phyloP scores from a whole-genome alignment of 2,113 vertebrate species.

The Pao palembangensis region DNA sequence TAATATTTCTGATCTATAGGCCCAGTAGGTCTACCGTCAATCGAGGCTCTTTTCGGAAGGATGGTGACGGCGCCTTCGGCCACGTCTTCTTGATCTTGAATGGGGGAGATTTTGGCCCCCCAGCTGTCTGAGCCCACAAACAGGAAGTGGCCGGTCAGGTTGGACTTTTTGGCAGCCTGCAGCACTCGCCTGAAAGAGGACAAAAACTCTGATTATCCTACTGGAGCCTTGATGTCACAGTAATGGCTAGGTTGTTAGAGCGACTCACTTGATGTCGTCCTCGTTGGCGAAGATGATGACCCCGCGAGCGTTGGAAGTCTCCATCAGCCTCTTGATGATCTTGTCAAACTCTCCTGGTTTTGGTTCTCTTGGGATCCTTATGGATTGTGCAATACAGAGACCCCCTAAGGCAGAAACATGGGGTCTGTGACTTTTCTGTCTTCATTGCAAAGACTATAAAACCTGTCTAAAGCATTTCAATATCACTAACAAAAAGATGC shows the following conservation, averaged over 20 bases:
- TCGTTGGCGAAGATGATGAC: slow-evolving; percentile 95
- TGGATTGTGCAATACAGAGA: slow-evolving; percentile 89
- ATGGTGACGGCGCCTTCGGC: slow-evolving; percentile 76
- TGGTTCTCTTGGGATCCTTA: slow-evolving; percentile 92
- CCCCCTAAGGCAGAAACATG: slow-evolving; percentile 75
- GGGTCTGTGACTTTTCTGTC: background rate
- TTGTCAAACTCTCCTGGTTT: slow-evolving; percentile 88
- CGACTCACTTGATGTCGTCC: slow-evolving; percentile 89
- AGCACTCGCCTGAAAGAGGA: slow-evolving; percentile 77
- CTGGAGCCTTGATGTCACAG: background rate
- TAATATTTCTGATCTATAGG: no score
- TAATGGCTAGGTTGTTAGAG: background rate
- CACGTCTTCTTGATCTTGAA: slow-evolving; percentile 73
- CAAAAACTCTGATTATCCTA: background rate
- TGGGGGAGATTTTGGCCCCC: slow-evolving; percentile 74
- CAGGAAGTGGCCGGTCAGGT: slow-evolving; percentile 82
- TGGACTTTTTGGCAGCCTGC: slow-evolving; percentile 79
- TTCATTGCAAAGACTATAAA: background rate
- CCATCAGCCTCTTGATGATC: slow-evolving; percentile 89
- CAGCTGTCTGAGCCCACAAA: slow-evolving; percentile 77
- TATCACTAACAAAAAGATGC: no score
- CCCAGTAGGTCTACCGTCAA: slow-evolving; percentile 67
- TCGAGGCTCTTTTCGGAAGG: slow-evolving; percentile 74
- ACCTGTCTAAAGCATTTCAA: no score
- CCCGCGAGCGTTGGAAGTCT: slow-evolving; percentile 88